Conservation (phyloP, 2,888 invertebrate species). For the Anodontia alba region DNA sequence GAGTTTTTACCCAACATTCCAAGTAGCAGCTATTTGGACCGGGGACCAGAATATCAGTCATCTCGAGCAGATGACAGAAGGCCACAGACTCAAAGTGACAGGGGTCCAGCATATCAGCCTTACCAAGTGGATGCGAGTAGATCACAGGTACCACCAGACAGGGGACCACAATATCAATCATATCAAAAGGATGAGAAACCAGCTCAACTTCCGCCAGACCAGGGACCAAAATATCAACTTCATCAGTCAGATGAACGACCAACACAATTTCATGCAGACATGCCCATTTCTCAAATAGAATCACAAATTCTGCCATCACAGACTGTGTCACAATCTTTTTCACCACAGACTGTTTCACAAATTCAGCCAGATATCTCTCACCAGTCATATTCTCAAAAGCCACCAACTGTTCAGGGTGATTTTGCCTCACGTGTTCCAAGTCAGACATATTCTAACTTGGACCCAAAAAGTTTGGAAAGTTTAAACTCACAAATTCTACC, state of each 20-base stretch:
- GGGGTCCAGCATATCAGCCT: neutral
- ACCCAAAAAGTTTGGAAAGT: neutral
- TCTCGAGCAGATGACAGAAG: neutral
- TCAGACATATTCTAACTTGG: neutral
- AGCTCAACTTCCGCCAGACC: neutral
- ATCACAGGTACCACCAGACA: neutral
- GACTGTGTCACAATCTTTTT: neutral
- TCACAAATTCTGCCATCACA: conserved; percentile 9
- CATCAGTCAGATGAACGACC: neutral
- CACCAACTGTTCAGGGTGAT: neutral
- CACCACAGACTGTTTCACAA: neutral
- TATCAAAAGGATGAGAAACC: neutral
- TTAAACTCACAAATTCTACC: neutral
- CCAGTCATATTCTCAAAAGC: neutral
- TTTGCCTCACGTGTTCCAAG: neutral
- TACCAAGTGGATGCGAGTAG: neutral
- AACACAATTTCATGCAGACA: neutral
- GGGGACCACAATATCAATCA: conserved; percentile 1
- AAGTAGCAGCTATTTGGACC: conserved; percentile 41
- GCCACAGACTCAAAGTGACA: neutral
- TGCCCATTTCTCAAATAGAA: neutral
- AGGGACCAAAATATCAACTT: neutral
- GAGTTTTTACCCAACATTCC: conserved; percentile 55
- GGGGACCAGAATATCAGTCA: neutral
- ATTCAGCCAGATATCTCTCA: neutral